Percentiles rank a stretch among this genome's conserved stretches.
phyloP scores from a whole-genome alignment of 53 echinoderm and acorn worm genomes.

The Holothuria leucospilota region DNA sequence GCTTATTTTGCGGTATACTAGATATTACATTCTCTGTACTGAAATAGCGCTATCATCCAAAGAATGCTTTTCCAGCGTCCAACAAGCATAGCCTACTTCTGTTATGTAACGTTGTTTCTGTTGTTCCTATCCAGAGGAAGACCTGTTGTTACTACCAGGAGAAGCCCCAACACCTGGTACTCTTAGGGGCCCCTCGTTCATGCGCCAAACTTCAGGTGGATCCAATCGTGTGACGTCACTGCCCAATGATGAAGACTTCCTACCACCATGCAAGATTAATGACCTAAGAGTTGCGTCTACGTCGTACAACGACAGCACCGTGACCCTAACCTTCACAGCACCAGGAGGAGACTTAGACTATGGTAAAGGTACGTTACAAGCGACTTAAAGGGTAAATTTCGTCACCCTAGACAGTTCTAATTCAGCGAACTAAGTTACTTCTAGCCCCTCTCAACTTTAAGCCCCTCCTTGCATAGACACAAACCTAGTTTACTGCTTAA shows the following conservation, averaged over 20 bases:
- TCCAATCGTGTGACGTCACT: conserved; percentile 15
- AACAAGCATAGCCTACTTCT: too few relatives aligned
- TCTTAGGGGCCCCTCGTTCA: background rate
- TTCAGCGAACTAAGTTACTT: too few relatives aligned
- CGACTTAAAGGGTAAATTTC: too few relatives aligned
- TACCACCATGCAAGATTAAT: conserved; percentile 10
- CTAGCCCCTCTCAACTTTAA: too few relatives aligned
- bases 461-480: too few relatives aligned
- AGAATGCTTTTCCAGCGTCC: too few relatives aligned
- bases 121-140: background rate
- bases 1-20: too few relatives aligned
- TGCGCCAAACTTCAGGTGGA: conserved; percentile 18
- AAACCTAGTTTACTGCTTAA: too few relatives aligned
- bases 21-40: too few relatives aligned
- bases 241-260: background rate
- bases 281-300: conserved; percentile 1
- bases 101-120: background rate
- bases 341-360: conserved; percentile 29
- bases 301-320: conserved; percentile 23
- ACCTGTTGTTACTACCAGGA: conserved; percentile 11
- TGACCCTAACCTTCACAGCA: conserved; percentile 18
- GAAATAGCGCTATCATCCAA: too few relatives aligned
- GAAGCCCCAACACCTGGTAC: background rate
- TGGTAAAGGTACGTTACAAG: conserved; percentile 6
- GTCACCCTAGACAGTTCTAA: too few relatives aligned